Evolutionary conservation across 2,797 vertebrate genomes (phyloP).

Genomic region (Melanogrammus aeglefinus): DNA sequence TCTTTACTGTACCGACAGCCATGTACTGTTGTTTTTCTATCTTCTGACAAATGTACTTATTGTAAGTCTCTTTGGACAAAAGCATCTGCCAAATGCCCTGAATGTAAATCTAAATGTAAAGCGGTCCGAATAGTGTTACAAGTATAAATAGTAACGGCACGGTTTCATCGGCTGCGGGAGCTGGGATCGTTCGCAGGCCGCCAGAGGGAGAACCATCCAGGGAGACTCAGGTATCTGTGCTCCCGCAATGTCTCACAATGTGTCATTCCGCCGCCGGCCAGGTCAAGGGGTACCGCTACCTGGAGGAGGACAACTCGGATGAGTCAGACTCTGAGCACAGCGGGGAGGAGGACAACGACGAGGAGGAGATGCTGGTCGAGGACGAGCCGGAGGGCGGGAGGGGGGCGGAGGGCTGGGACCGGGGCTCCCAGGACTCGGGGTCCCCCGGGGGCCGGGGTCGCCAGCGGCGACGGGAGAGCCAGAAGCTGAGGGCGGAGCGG

Average conservation of each 20-base stretch:
- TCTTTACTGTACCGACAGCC: too few relatives aligned
- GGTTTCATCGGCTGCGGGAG: too few relatives aligned
- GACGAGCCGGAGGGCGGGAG: constrained; percentile 24
- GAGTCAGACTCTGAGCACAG: constrained; percentile 80
- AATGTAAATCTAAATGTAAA: too few relatives aligned
- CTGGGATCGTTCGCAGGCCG: background rate
- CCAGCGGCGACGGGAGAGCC: constrained; percentile 25
- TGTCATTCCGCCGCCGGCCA: constrained; percentile 33
- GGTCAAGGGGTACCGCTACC: constrained; percentile 91
- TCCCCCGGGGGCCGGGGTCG: constrained; percentile 50
- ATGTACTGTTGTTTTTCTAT: too few relatives aligned
- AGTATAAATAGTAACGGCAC: too few relatives aligned
- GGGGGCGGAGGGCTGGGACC: constrained; percentile 46
- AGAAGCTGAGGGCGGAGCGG: constrained; percentile 30
- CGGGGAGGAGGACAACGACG: constrained; percentile 36
- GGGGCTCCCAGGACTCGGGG: constrained; percentile 46
- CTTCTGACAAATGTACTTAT: too few relatives aligned
- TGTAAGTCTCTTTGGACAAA: too few relatives aligned
- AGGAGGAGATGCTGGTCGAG: constrained; percentile 12
- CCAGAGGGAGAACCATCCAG: background rate
- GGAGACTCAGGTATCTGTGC: background rate
- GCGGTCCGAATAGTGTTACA: background rate
- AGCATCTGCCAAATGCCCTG: too few relatives aligned
- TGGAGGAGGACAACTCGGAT: constrained; percentile 91
- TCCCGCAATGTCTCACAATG: background rate